Conservation (phyloP, 1,140 invertebrate genomes). For the Euschistus heros region DNA sequence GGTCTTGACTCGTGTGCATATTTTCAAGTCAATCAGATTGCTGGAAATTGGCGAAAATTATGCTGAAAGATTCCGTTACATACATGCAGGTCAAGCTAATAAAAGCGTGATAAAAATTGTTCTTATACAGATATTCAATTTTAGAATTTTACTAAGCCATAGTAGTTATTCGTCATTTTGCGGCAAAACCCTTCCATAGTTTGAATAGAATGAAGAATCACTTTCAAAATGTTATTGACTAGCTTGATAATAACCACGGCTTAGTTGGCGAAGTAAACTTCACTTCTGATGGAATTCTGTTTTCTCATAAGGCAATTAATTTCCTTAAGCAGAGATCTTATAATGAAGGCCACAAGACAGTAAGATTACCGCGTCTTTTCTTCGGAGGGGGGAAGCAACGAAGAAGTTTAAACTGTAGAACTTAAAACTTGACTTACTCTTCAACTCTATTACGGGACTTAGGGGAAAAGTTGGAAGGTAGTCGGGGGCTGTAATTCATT, state of each 20-base stretch:
- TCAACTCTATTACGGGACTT: slow-evolving; percentile 8
- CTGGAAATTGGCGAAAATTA: too few species aligned
- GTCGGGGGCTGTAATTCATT: not conserved
- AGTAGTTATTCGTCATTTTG: too few species aligned
- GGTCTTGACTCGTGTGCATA: too few species aligned
- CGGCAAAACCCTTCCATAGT: too few species aligned
- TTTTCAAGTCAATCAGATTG: too few species aligned
- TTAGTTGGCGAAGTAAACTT: not conserved
- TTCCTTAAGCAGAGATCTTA: not conserved
- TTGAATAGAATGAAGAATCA: too few species aligned
- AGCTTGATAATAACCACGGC: not conserved
- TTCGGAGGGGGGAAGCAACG: not conserved
- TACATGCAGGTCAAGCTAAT: too few species aligned
- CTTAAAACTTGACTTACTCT: slow-evolving; percentile 6
- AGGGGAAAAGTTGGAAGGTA: not conserved
- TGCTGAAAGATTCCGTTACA: too few species aligned
- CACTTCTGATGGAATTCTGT: not conserved
- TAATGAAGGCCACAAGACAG: slow-evolving; percentile 2
- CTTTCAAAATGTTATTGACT: not conserved
- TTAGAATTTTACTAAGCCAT: too few species aligned
- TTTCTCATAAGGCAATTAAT: slow-evolving; percentile 7
- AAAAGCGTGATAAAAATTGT: too few species aligned
- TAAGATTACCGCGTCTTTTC: not conserved
- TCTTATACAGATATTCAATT: too few species aligned
- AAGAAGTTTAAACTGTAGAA: slow-evolving; percentile 1